Conservation (phyloP, 1,140 invertebrate genomes). For the Formica selysi region DNA sequence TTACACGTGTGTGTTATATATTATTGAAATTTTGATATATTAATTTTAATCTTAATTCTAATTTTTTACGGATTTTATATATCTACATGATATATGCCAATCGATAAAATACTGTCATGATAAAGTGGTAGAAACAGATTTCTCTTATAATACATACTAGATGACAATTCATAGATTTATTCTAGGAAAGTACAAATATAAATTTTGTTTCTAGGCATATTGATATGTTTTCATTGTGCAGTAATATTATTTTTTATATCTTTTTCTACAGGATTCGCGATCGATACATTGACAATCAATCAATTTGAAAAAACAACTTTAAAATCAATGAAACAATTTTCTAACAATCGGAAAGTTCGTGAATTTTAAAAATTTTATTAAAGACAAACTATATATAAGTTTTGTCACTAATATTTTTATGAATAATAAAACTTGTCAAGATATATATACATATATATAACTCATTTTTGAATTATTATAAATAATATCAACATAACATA, state of each 20-base stretch:
- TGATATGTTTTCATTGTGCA: not conserved
- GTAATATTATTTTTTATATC: not conserved
- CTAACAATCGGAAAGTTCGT: not conserved
- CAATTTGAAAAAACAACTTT: not conserved
- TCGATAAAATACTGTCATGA: conserved; percentile 21
- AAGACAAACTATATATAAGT: not conserved
- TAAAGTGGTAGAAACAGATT: conserved; percentile 18
- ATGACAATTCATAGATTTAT: conserved; percentile 38
- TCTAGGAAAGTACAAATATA: not conserved
- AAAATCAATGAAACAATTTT: not conserved
- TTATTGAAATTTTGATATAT: conserved; percentile 42
- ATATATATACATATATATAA: not conserved
- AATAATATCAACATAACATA: not conserved
- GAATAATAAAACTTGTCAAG: not conserved
- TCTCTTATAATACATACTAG: conserved; percentile 23
- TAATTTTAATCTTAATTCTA: conserved; percentile 40
- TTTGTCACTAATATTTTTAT: not conserved
- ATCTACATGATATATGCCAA: not conserved
- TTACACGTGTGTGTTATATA: not conserved
- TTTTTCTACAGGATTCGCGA: not conserved
- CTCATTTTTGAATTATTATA: not conserved
- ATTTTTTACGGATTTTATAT: conserved; percentile 32
- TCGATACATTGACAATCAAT: not conserved
- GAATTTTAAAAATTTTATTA: conserved; percentile 21
- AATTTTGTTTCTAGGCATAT: conserved; percentile 10